These are phyloP conservation scores for Lophura nycthemera DNA, from an alignment of 2,113 vertebrate genomes.

Conservation along the genomic window DNA sequence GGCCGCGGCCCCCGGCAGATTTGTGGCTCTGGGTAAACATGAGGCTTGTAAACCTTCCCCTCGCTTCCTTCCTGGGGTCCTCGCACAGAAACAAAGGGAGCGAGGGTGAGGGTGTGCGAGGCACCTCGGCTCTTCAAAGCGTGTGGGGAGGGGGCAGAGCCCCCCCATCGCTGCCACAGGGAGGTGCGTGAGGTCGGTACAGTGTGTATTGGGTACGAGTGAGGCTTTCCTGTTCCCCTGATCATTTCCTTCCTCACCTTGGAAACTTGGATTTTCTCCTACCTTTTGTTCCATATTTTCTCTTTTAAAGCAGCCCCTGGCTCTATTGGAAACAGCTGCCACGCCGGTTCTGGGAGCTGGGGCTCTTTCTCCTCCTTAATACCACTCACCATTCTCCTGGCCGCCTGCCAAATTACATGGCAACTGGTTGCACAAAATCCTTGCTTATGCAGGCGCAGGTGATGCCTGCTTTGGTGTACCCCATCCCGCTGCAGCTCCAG, in stretches of 20 bases:
- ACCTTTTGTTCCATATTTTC: constrained; percentile 62
- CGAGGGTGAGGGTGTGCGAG: background rate
- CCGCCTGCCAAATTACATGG: background rate
- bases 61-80: constrained; percentile 68
- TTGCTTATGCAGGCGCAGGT: accelerated
- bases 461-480: accelerated
- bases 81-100: constrained; percentile 69
- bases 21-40: constrained; percentile 66
- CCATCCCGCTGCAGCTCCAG: background rate
- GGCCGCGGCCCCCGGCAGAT: constrained; percentile 54
- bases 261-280: constrained; percentile 70
- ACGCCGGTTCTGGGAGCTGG: background rate
- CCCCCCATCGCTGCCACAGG: background rate
- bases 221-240: constrained; percentile 67
- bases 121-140: background rate
- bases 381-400: background rate
- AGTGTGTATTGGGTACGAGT: constrained; percentile 49
- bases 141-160: background rate
- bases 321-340: constrained; percentile 61
- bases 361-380: background rate
- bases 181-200: constrained; percentile 40
- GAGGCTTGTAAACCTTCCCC: constrained; percentile 74
- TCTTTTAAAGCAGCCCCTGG: constrained; percentile 17
- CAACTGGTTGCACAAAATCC: background rate
- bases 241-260: constrained; percentile 77